Base-by-base conservation (phyloP, 2,113 vertebrate species). In the Rhinichthys klamathensis region DNA sequence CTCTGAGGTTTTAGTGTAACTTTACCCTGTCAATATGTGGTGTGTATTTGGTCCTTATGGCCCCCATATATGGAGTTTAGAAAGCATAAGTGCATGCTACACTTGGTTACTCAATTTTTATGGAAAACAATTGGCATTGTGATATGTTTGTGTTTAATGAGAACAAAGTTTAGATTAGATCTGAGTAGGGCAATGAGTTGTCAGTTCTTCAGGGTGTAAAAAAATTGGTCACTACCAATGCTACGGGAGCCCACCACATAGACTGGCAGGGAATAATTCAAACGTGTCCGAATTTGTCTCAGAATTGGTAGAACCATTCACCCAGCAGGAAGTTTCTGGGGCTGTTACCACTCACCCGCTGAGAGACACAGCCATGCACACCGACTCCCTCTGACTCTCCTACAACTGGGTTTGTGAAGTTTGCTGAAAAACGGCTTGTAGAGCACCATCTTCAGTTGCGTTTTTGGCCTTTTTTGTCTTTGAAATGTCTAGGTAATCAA, bases 381-480 rank as follows among this genome's bases (percentile, higher is more conserved):
- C 46, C 0, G 1, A 73, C 27, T 18, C 6, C 38, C 38, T 27
- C n/a, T n/a, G 12, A 79, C 25, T 61, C 23, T 44, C 32, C 21
- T 35, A 16, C 38, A 27, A 21, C 23, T 80, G 54, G 60, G 38
- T 51, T 75, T 75, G n/a, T 75, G 72, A 16, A 75, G 44, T 75
- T 75, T 51, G 27, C 12, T 49, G 25, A 51, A 54, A 27, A 16
- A 54, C 0, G 3, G 25, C 73, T 13, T 25, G 73, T 16, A 1
- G 46, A 13, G 16, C 44, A 49, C n/a, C 72, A 44, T 72, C 69
- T 12, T 25, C 25, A 46, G 32, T n/a, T 72, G 13, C 4, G 1
- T 15, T 46, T 6, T 74, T 44, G 44, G 15, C 25, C 74, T 18
- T 61, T 41, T 41, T 58, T 30, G 21, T 78, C 23, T 25, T n/a